Percentiles rank a stretch among this genome's conserved stretches.
phyloP scores from a whole-genome alignment of 2,888 invertebrate species.

The Zaprionus obscuricornis region DNA sequence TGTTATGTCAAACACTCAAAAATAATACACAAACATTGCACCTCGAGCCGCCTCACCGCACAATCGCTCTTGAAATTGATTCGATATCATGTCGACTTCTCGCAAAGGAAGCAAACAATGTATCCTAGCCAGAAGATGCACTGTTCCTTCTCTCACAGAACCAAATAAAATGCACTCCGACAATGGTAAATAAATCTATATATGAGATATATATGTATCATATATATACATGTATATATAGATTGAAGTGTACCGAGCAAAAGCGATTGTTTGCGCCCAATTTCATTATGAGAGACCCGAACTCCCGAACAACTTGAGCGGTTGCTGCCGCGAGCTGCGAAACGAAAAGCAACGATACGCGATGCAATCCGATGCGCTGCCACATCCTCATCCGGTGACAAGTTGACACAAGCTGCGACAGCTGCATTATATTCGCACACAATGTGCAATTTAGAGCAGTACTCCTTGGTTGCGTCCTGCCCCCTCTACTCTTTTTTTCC shows the following conservation, averaged over 20 bases:
- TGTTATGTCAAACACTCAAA: slow-evolving; percentile 5
- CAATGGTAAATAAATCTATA: too few species aligned
- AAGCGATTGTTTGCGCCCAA: slow-evolving; percentile 57
- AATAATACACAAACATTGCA: neutral
- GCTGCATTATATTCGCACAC: slow-evolving; percentile 62
- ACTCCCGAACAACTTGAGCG: slow-evolving; percentile 10
- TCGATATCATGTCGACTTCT: too few species aligned
- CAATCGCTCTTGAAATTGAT: too few species aligned
- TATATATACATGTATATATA: slow-evolving; percentile 20
- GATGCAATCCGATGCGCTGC: slow-evolving; percentile 4
- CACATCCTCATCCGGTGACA: slow-evolving; percentile 45
- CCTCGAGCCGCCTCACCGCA: too few species aligned
- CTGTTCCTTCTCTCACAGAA: too few species aligned
- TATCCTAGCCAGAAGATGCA: too few species aligned
- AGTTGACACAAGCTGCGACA: slow-evolving; percentile 47
- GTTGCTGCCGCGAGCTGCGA: slow-evolving; percentile 22
- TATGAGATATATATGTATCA: neutral
- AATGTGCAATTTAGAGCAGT: slow-evolving; percentile 66
- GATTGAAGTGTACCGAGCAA: slow-evolving; percentile 21
- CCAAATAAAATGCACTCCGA: too few species aligned
- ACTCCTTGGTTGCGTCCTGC: slow-evolving; percentile 16
- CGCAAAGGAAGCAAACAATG: too few species aligned
- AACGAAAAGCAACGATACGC: neutral
- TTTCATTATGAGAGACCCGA: slow-evolving; percentile 57
- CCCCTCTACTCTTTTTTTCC: neutral